Conservation (phyloP, 2,888 invertebrate genomes). For the Philereme vetulata region DNA sequence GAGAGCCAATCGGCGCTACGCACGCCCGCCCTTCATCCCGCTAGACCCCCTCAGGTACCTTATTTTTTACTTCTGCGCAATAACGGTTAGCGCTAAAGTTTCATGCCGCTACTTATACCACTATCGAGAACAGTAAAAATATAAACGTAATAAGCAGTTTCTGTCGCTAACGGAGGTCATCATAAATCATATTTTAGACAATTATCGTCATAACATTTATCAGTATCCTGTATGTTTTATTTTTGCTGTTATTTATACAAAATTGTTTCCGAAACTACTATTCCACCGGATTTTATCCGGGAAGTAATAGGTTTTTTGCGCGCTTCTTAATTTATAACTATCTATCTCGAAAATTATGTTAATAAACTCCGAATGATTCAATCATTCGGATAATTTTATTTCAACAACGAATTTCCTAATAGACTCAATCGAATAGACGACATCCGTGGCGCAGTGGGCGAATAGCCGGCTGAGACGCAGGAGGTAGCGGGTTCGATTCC, state of each 20-base stretch:
- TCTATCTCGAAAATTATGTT: not conserved
- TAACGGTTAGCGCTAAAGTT: no score
- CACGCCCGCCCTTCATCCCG: no score
- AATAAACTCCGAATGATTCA: conserved; percentile 5
- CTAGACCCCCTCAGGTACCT: no score
- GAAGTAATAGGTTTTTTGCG: not conserved
- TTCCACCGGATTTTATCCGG: conserved; percentile 6
- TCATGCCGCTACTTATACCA: conserved; percentile 9
- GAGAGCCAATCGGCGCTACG: no score
- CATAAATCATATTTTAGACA: conserved; percentile 5
- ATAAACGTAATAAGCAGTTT: not conserved
- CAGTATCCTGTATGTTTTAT: conserved; percentile 13
- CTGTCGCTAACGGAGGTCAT: conserved; percentile 13
- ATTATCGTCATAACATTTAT: conserved; percentile 14
- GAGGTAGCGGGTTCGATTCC: no score
- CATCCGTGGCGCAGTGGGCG: no score
- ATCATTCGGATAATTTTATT: not conserved
- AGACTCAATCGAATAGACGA: no score
- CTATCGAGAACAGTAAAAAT: not conserved
- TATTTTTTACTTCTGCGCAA: no score
- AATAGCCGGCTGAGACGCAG: no score
- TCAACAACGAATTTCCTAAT: no score
- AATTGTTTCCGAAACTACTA: conserved; percentile 20
- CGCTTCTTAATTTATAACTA: not conserved
- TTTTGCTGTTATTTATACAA: conserved; percentile 4